phyloP scores from a whole-genome alignment of 1,140 invertebrate species.

The Harpegnathos saltator region DNA sequence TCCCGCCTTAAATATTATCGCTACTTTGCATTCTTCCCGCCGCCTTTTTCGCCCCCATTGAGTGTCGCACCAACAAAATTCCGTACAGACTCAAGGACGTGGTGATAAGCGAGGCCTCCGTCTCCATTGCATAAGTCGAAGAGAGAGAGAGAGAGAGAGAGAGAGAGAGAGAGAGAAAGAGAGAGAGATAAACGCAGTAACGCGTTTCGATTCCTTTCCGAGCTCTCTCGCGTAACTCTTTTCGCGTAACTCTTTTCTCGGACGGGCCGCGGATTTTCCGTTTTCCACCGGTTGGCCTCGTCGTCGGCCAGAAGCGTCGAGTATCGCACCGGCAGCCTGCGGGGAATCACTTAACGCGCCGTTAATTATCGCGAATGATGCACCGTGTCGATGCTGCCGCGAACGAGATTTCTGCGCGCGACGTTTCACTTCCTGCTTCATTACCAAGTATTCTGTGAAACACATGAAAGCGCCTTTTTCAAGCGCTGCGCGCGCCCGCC shows the following conservation, averaged over 20 bases:
- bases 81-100: neutral
- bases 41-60: neutral
- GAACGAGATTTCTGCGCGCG: constrained; percentile 41
- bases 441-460: constrained; percentile 45
- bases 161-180: neutral
- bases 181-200: neutral
- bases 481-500: neutral
- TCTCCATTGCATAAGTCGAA: neutral
- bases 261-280: constrained; percentile 26
- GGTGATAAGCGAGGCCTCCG: neutral
- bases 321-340: neutral
- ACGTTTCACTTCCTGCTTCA: constrained; percentile 1
- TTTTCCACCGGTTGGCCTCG: too few relatives aligned
- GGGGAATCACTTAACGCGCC: constrained; percentile 41
- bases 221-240: too few relatives aligned
- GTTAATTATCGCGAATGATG: constrained; percentile 65
- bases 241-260: too few relatives aligned
- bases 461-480: constrained; percentile 47
- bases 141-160: neutral
- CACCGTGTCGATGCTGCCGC: constrained; percentile 25
- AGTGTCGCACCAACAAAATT: neutral
- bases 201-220: too few relatives aligned
- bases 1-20: neutral
- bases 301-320: constrained; percentile 17
- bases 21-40: neutral